Conservation (phyloP, 2,888 invertebrate genomes). For the Dendrolimus houi region DNA sequence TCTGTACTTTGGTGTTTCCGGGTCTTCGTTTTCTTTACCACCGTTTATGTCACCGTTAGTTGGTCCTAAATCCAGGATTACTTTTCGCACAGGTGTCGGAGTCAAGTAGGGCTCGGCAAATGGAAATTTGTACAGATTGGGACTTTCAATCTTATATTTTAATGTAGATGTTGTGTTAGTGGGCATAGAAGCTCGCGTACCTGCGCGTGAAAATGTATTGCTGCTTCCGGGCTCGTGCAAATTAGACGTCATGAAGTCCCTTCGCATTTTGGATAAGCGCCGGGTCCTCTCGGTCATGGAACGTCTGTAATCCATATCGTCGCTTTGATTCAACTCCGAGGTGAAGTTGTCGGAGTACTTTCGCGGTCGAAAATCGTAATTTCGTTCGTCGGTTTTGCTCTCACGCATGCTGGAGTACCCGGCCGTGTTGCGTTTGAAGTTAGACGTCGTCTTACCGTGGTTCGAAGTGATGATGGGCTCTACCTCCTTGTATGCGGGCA, state of each 20-base stretch:
- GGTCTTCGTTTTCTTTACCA: slow-evolving; percentile 52
- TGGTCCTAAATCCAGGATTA: slow-evolving; percentile 47
- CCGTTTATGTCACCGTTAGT: slow-evolving; percentile 30
- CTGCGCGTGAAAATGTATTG: slow-evolving; percentile 44
- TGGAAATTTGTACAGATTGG: slow-evolving; percentile 67
- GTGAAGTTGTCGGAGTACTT: slow-evolving; percentile 69
- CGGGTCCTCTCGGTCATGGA: slow-evolving; percentile 62
- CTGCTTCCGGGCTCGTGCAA: slow-evolving; percentile 57
- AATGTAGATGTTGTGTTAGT: slow-evolving; percentile 38
- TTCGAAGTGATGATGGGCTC: slow-evolving; percentile 62
- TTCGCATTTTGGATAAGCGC: slow-evolving; percentile 56
- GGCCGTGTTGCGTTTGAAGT: slow-evolving; percentile 62
- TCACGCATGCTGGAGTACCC: slow-evolving; percentile 69
- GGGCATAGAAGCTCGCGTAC: slow-evolving; percentile 58
- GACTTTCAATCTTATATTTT: slow-evolving; percentile 64
- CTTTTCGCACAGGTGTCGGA: slow-evolving; percentile 56
- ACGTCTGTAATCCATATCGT: slow-evolving; percentile 61
- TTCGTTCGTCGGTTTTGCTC: slow-evolving; percentile 48
- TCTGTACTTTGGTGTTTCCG: slow-evolving; percentile 38
- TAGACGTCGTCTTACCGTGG: slow-evolving; percentile 61
- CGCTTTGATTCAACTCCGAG: slow-evolving; percentile 60
- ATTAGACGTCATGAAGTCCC: slow-evolving; percentile 63
- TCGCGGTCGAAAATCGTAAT: slow-evolving; percentile 55
- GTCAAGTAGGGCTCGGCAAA: slow-evolving; percentile 68
- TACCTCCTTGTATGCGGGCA: slow-evolving; percentile 43